These are phyloP conservation scores for Sminthopsis crassicaudata DNA, from an alignment of 2,113 vertebrate genomes.

Conservation along the genomic window DNA sequence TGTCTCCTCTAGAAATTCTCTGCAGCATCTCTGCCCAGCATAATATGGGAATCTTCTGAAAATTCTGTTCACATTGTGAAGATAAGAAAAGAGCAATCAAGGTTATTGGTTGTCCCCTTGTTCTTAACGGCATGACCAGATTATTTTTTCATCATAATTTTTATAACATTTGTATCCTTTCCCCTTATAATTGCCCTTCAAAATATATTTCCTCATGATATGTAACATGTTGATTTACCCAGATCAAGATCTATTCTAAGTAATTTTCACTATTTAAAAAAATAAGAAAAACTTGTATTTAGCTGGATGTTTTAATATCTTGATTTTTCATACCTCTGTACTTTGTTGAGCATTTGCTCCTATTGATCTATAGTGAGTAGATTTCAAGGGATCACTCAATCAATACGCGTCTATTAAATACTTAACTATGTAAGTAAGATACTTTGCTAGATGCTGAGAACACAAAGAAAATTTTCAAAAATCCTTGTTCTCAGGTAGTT, in stretches of 20 bases:
- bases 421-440: background rate
- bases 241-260: background rate
- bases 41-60: background rate
- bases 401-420: background rate
- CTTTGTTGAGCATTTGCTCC: background rate
- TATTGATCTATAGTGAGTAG: no score
- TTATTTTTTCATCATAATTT: background rate
- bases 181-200: background rate
- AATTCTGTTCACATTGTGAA: background rate
- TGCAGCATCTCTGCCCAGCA: background rate
- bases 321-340: background rate
- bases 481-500: background rate
- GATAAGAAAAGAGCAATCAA: background rate
- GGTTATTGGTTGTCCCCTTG: background rate
- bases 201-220: background rate
- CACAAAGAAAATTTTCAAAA: background rate
- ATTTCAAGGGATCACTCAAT: background rate
- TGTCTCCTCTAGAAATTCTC: background rate
- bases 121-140: background rate
- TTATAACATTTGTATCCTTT: background rate
- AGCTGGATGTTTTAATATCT: background rate
- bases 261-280: background rate
- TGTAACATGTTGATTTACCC: background rate
- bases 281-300: background rate
- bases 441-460: no score